A percentile compares a stretch with the other conserved stretches of the same genome.
Conservation (phyloP, 2,888 invertebrate genomes). For the Neria commutata region DNA sequence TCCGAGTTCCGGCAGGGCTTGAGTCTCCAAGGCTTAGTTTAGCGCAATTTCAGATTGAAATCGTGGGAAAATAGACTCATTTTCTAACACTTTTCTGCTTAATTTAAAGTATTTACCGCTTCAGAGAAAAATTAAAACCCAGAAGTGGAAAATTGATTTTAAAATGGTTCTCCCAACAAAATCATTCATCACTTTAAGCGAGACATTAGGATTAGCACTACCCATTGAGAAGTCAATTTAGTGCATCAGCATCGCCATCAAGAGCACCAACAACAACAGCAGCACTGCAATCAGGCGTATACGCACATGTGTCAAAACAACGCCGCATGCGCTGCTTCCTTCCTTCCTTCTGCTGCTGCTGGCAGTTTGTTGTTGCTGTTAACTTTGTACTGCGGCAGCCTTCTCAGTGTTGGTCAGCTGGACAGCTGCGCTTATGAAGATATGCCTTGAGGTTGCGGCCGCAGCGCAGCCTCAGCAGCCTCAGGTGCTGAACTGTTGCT, state of each 20-base stretch:
- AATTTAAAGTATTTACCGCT: too few relatives aligned
- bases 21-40: too few relatives aligned
- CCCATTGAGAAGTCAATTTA: constrained; percentile 11
- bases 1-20: too few relatives aligned
- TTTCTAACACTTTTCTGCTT: too few relatives aligned
- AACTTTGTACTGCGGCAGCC: not conserved
- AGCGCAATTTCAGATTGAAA: too few relatives aligned
- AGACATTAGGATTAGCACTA: not conserved
- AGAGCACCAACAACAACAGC: too few relatives aligned
- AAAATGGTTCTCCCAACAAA: too few relatives aligned
- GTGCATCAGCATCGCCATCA: constrained; percentile 1
- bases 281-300: not conserved
- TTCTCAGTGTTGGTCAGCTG: not conserved
- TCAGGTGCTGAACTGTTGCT: too few relatives aligned
- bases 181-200: not conserved
- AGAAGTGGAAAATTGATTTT: too few relatives aligned
- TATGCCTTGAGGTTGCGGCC: not conserved
- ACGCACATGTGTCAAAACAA: constrained; percentile 15
- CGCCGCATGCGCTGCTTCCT: constrained; percentile 8
- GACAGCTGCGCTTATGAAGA: not conserved
- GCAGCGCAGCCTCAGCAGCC: too few relatives aligned
- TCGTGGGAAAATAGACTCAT: too few relatives aligned
- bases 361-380: not conserved
- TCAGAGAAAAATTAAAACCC: too few relatives aligned
- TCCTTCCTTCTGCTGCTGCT: not conserved